Evolutionary conservation across 2,113 vertebrate genomes (phyloP).

Genomic region (Gallinago jamesoni): DNA sequence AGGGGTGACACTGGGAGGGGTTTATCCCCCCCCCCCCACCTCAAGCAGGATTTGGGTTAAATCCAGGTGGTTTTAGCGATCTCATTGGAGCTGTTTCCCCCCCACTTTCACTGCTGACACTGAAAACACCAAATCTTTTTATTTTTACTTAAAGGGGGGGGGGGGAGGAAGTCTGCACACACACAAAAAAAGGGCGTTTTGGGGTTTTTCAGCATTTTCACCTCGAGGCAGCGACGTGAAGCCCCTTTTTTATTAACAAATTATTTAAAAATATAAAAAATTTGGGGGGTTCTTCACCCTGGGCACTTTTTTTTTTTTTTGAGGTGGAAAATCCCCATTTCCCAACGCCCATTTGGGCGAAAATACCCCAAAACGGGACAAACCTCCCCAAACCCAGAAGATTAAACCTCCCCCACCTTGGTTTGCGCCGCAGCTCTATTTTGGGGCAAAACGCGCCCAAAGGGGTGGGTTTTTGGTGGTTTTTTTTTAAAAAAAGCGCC

Average conservation of each 20-base stretch:
- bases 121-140: neutral
- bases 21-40: no score
- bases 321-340: neutral
- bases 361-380: neutral
- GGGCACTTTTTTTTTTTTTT: neutral
- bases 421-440: neutral
- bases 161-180: no score
- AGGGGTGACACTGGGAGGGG: neutral
- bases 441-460: neutral
- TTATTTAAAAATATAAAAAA: no score
- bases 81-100: neutral
- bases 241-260: neutral
- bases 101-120: no score
- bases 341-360: no score
- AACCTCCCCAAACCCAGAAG: neutral
- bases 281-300: neutral
- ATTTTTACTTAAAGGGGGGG: neutral
- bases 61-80: neutral
- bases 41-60: neutral
- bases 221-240: neutral
- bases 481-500: neutral
- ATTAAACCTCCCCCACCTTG: rapidly evolving
- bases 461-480: neutral
- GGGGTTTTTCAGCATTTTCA: neutral
- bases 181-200: neutral